Percentiles rank a stretch among this genome's conserved stretches.
Evolutionary conservation across 2,113 vertebrate genomes (phyloP).

Genomic region (Alaudala cheleensis): DNA sequence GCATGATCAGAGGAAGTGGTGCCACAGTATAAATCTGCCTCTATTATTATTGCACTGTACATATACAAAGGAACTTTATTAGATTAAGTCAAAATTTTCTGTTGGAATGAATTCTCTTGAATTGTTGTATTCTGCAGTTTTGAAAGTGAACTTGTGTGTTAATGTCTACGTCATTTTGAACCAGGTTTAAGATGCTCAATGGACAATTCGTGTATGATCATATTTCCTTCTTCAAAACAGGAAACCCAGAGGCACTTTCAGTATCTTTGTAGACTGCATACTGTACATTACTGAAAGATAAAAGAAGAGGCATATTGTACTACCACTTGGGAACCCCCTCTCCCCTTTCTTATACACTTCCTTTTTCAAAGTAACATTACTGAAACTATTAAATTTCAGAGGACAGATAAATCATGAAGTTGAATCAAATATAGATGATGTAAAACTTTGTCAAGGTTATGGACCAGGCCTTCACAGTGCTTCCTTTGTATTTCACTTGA

Average conservation of each 20-base stretch:
- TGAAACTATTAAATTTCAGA: constrained; percentile 14
- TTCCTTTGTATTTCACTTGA: constrained; percentile 66
- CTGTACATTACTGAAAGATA: background rate
- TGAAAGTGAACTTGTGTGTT: background rate
- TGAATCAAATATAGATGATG: background rate
- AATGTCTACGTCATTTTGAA: background rate
- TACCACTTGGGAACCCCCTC: background rate
- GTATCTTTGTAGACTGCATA: background rate
- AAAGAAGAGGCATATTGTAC: background rate
- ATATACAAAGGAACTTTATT: background rate
- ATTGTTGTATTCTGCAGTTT: background rate
- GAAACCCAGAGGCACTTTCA: background rate
- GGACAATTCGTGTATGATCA: background rate
- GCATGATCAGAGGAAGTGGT: background rate
- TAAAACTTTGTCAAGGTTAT: constrained; percentile 52
- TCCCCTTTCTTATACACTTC: background rate
- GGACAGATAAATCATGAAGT: constrained; percentile 29
- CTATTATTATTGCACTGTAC: background rate
- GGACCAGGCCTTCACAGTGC: constrained; percentile 25
- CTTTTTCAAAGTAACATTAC: constrained; percentile 16
- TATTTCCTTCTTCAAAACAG: background rate
- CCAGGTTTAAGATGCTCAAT: background rate
- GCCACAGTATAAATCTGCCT: background rate
- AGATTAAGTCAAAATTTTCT: background rate
- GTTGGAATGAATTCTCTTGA: background rate